Base-by-base conservation (phyloP, 2,888 invertebrate genomes). In the Drosophila acutilabella region DNA sequence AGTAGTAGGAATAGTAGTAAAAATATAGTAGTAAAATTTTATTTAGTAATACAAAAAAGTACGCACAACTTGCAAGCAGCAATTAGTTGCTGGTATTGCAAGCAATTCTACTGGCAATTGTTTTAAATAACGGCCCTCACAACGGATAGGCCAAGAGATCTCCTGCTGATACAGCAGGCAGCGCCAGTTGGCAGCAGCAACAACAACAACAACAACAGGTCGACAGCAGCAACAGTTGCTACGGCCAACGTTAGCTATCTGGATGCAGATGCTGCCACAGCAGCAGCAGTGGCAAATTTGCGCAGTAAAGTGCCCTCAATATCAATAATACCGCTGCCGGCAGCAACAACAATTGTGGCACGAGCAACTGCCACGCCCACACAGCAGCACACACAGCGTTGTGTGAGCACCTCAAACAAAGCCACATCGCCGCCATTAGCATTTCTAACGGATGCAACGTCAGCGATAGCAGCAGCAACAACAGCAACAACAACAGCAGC, bases 281-380 rank as follows among this genome's bases (percentile, higher is more conserved):
- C 79, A 42, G 79, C 78, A 44, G 81, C 88, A 23, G 88, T 90
- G 51, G 88, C 89, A 47, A 90, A 81, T 77, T 74, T 91, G 80
- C 89, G 90, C 54, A 88, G 90, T 71, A 91, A 91, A 81, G 90
- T 91, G 80, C 91, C 91, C 60, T 92, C 91, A 51, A 92, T 91
- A 84, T 91, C 91, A 48, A 91, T 91, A 78, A 92, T 91, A 57
- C 91, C 91, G 53, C 81, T 91, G 81, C 91, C 91, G 41, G 88
- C 80, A 18, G 64, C 74, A 48, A 75, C 72, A 40, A 68, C 75
- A 13, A 80, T 82, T 47, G 74, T 88, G 64, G 72, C 76, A 0
- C 44, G 78, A 44, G 14, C 61, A 18, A 45, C 71, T 16, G 51
- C 60, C 23, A 70, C 80, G 11, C 64, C 74, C 80, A 23, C 41